Evolutionary conservation across 1,140 invertebrate species (phyloP).

Genomic region (Cecropterus lyciades): DNA sequence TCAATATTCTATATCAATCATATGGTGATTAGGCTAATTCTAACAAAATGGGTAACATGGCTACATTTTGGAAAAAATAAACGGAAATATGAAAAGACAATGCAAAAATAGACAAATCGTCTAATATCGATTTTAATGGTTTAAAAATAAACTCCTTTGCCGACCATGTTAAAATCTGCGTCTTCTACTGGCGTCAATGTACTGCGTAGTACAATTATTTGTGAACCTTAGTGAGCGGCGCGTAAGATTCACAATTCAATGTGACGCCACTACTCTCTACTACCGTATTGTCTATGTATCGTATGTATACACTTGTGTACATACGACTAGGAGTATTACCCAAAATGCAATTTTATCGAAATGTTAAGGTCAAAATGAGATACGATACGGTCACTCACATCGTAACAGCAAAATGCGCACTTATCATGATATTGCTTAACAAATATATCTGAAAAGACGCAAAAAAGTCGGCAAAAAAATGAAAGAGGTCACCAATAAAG

Average conservation of each 20-base stretch:
- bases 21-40: slow-evolving; percentile 11
- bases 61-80: not conserved
- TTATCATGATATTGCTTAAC: slow-evolving; percentile 18
- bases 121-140: slow-evolving; percentile 21
- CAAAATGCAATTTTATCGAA: slow-evolving; percentile 43
- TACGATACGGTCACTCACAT: not conserved
- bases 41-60: not conserved
- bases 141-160: slow-evolving; percentile 27
- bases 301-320: slow-evolving; percentile 68
- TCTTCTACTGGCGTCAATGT: slow-evolving; percentile 55
- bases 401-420: slow-evolving; percentile 28
- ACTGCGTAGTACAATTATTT: slow-evolving; percentile 40
- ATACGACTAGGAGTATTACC: slow-evolving; percentile 57
- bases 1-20: slow-evolving; percentile 11
- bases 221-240: slow-evolving; percentile 48
- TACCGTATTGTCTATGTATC: slow-evolving; percentile 60
- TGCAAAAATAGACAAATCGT: not conserved
- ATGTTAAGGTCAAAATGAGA: slow-evolving; percentile 40
- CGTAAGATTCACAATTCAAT: slow-evolving; percentile 55
- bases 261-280: slow-evolving; percentile 44
- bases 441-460: slow-evolving; percentile 39
- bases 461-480: slow-evolving; percentile 52
- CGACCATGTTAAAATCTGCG: slow-evolving; percentile 52
- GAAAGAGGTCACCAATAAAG: slow-evolving; percentile 73
- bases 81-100: not conserved